Evolutionary conservation across 1,140 invertebrate genomes (phyloP), one percentile per base, ranked within the genome.

Genomic region (Agrypnia vestita): DNA sequence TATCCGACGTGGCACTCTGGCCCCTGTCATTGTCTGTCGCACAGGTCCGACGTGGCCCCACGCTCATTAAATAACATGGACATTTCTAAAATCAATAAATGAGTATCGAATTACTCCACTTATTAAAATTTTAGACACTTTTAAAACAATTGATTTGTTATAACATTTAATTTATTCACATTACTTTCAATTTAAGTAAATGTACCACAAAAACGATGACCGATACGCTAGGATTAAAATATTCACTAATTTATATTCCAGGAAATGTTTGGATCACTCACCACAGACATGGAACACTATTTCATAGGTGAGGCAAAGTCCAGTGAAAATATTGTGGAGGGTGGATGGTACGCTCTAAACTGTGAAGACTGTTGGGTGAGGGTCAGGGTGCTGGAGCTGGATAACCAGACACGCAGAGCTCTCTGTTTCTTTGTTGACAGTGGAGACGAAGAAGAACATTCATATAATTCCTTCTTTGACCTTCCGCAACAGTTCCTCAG

Each of bases 381-480:
- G 67, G 92, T 92, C 0, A 89, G 91, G 69, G 90, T 92, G 8
- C 81, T 91, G 56, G 89, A 91, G 21, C 85, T 90, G 10, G 81
- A 87, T 59, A 46, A 76, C 0, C 71, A 87, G 1, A 85, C 86
- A 3, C 85, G 89, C 19, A 84, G 85, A 10, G 90, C 91, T 10
- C 86, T 87, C 1, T 91, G 93, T 64, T 92, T 92, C 53, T 91
- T 93, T 11, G 91, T 93, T 4, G 93, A 94, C 82, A 90, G 89
- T 64, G 93, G 93, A 1, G 92, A 93, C 78, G 91, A 90, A 72
- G 90, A 91, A 17, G 76, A 83, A 0, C 88, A 93, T 4, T 80
- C 85, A n/a, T 82, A 86, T 6, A 83, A 85, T 1, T 85, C 88
- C 17, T 86, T 94, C 1, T 91, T 90, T 79, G 84, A 88, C 4